Percentiles rank a stretch among this genome's conserved stretches.
phyloP scores from a whole-genome alignment of 2,888 invertebrate genomes.

The Drosophila pseudotalamancana region DNA sequence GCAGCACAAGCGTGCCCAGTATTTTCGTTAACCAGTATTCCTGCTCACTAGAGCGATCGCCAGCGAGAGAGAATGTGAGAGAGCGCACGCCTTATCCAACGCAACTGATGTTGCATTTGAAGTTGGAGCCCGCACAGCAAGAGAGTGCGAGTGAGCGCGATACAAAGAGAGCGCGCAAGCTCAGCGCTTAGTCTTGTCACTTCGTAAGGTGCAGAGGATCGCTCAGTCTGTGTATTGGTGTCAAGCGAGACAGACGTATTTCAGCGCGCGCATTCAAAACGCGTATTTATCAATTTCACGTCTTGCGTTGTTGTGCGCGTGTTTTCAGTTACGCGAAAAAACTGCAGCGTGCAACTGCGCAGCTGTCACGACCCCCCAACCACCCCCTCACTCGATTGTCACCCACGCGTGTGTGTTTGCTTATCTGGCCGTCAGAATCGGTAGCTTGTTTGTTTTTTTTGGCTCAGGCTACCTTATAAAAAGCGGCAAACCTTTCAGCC shows the following conservation, averaged over 20 bases:
- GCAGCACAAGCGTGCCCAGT: slow-evolving; percentile 38
- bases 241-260: slow-evolving; percentile 51
- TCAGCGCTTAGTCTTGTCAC: slow-evolving; percentile 30
- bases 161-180: neutral
- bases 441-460: slow-evolving; percentile 46
- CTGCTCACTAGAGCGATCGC: neutral
- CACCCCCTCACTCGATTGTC: neutral
- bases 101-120: slow-evolving; percentile 45
- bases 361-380: neutral
- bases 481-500: slow-evolving; percentile 51
- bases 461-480: slow-evolving; percentile 55
- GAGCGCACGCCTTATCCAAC: neutral
- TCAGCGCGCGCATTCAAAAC: slow-evolving; percentile 28
- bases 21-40: slow-evolving; percentile 56
- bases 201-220: slow-evolving; percentile 47
- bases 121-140: slow-evolving; percentile 34
- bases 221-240: slow-evolving; percentile 60
- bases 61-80: slow-evolving; percentile 16
- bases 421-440: slow-evolving; percentile 58
- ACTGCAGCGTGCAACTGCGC: slow-evolving; percentile 38
- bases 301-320: slow-evolving; percentile 26
- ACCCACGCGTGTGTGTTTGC: slow-evolving; percentile 45
- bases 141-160: slow-evolving; percentile 2
- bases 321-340: slow-evolving; percentile 20
- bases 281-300: slow-evolving; percentile 22